Base-by-base conservation (phyloP, 2,113 vertebrate genomes). In the Potamarius usumacintae region DNA sequence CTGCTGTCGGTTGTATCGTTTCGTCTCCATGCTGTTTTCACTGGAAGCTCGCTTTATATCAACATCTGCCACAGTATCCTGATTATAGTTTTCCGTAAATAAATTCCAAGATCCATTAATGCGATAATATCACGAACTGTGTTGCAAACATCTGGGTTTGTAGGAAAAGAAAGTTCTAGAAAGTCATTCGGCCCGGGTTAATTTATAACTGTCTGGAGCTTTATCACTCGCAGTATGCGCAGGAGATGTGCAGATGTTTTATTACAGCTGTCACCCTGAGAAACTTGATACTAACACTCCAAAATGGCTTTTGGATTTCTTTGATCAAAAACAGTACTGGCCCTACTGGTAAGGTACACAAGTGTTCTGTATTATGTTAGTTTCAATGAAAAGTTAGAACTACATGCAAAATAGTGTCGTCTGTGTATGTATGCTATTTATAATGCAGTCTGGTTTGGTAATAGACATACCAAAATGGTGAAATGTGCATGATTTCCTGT, bases 361-460 rank as follows among this genome's bases (percentile, higher is more conserved):
- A 22, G 22, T 82, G 60, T 30, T 80, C 2, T 58, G 52, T 58
- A 14, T 65, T 63, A 25, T 63, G 57, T 82, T 63, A 25, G 15
- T 27, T 20, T 34, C 22, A 42, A 34, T 78, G 52, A 27, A 55
- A 27, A 78, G 11, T 12, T 4, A 77, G 6, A 20, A 57, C 14
- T 18, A 48, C 25, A 34, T 81, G 10, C 8, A 22, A 82, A 82
- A 62, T 82, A 62, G 1, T 62, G 27, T 20, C 27, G 25, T 81
- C 55, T 20, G 14, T 34, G 52, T 55, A 12, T 77, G 34, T 50
- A 5, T 77, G 53, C 60, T 50, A 83, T 69, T 7, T 25, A 50
- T 67, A 81, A 62, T 53, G 58, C 81, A 84, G 89, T 91, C 85
- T 91, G 87, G 89, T 92, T 93, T 89, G 83, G 87, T 76, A 48